Conservation (phyloP, 2,113 vertebrate genomes). For the Melanocharis versteri region DNA sequence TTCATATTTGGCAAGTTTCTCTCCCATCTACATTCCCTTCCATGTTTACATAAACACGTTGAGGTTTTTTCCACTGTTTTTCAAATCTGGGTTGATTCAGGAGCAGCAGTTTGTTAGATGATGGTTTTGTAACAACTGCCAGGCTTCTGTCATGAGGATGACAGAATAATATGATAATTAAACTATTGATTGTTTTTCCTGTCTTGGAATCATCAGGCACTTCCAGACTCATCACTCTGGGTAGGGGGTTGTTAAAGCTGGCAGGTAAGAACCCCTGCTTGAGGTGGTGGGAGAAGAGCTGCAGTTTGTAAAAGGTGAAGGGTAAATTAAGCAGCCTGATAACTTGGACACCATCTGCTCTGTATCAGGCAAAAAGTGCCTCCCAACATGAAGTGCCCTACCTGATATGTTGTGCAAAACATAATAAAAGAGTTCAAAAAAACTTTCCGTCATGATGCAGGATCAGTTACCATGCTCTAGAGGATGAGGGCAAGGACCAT, state of each 20-base stretch:
- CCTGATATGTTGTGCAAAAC: not conserved
- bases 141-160: not conserved
- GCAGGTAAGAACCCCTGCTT: not conserved
- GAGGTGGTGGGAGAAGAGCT: not conserved
- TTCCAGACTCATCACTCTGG: not conserved
- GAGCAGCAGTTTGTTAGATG: not conserved
- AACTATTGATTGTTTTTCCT: not conserved
- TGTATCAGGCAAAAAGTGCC: not conserved
- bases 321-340: not conserved
- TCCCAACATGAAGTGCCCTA: not conserved
- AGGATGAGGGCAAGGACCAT: not conserved
- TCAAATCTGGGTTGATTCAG: not conserved
- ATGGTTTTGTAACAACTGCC: not conserved
- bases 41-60: not conserved
- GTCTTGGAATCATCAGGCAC: not conserved
- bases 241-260: not conserved
- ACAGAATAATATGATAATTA: not conserved
- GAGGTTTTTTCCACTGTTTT: not conserved
- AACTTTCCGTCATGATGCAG: not conserved
- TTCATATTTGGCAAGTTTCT: not conserved
- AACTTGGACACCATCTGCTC: not conserved
- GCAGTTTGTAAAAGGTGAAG: not conserved
- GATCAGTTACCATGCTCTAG: not conserved
- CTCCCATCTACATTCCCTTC: not conserved
- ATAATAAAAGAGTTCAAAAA: not conserved